These are phyloP conservation scores for Phaonia tiefii DNA, from an alignment of 2,888 invertebrate genomes.

Conservation along the genomic window DNA sequence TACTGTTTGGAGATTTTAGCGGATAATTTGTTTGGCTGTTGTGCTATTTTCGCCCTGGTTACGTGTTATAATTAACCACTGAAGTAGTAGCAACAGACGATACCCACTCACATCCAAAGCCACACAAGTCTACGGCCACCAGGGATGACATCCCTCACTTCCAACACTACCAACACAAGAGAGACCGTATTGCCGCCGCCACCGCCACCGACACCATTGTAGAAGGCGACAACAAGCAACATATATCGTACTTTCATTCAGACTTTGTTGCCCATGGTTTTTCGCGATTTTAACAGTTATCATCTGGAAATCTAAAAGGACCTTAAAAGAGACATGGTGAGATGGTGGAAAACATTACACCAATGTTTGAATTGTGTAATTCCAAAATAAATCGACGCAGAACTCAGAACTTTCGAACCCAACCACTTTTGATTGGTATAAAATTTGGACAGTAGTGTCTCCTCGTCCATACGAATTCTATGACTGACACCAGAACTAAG, in stretches of 20 bases:
- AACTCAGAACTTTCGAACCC: too few relatives aligned
- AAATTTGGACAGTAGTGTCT: too few relatives aligned
- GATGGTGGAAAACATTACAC: not conserved
- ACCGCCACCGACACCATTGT: not conserved
- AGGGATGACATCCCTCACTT: too few relatives aligned
- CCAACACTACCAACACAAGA: too few relatives aligned
- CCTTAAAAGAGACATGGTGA: too few relatives aligned
- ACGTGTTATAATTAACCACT: conserved; percentile 36
- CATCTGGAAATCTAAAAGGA: not conserved
- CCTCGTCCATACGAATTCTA: too few relatives aligned
- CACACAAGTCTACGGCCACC: not conserved
- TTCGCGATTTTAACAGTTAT: not conserved
- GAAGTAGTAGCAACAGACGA: conserved; percentile 26
- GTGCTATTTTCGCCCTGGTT: conserved; percentile 9
- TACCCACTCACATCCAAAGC: conserved; percentile 8
- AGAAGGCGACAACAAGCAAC: not conserved
- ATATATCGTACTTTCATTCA: conserved; percentile 12
- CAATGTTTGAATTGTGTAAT: not conserved
- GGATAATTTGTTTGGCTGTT: conserved; percentile 1
- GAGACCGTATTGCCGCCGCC: not conserved
- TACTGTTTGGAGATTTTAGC: not conserved
- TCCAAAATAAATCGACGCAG: too few relatives aligned
- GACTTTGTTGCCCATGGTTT: not conserved
- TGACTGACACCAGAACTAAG: too few relatives aligned
- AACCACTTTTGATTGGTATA: too few relatives aligned